Evolutionary conservation across 2,888 invertebrate species (phyloP).

Genomic region (Anagyrus pseudococci): DNA sequence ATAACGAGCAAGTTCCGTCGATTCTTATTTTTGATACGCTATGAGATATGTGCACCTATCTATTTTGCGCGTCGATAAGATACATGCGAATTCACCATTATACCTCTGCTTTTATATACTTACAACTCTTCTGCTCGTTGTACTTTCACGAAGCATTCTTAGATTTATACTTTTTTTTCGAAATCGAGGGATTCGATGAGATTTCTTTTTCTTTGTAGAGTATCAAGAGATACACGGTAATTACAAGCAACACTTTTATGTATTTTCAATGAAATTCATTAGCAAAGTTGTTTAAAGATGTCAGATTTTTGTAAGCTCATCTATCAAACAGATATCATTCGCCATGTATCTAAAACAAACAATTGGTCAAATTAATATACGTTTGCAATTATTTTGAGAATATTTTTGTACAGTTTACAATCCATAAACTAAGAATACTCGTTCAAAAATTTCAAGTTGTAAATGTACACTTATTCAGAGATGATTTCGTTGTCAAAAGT

Average conservation of each 20-base stretch:
- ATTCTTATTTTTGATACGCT: constrained; percentile 12
- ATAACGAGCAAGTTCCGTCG: constrained; percentile 3
- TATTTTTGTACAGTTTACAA: background rate
- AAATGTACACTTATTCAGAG: background rate
- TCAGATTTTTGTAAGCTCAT: too few relatives aligned
- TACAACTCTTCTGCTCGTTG: constrained; percentile 2
- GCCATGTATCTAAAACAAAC: too few relatives aligned
- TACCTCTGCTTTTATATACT: background rate
- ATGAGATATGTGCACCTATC: constrained; percentile 4
- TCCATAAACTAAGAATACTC: background rate
- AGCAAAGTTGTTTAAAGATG: too few relatives aligned
- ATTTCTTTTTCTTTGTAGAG: too few relatives aligned
- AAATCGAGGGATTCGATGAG: too few relatives aligned
- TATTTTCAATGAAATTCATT: too few relatives aligned
- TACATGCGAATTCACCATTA: too few relatives aligned
- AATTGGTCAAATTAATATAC: too few relatives aligned
- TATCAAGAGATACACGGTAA: too few relatives aligned
- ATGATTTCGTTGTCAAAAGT: background rate
- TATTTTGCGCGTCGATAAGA: too few relatives aligned
- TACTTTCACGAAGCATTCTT: constrained; percentile 9
- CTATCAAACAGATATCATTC: too few relatives aligned
- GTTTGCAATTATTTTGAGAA: background rate
- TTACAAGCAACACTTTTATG: too few relatives aligned
- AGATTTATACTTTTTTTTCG: background rate
- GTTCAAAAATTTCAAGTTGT: background rate